phyloP scores from a whole-genome alignment of 2,113 vertebrate genomes.

The Chinchilla lanigera region DNA sequence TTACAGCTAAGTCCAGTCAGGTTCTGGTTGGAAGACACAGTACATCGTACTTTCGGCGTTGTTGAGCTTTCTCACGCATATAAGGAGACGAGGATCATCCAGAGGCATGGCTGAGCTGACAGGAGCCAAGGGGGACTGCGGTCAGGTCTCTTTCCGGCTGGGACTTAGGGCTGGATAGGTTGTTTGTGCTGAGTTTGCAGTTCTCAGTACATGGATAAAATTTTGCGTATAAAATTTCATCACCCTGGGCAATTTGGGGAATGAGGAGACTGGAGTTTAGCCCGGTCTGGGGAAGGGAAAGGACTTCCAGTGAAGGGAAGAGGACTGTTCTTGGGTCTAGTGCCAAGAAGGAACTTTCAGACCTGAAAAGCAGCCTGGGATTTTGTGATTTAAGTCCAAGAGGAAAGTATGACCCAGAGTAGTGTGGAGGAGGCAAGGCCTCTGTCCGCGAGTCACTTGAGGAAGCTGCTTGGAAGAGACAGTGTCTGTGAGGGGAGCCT shows the following conservation, averaged over 20 bases:
- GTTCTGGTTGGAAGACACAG: not conserved
- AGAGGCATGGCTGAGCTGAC: not conserved
- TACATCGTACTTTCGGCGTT: not conserved
- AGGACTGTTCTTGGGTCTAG: not conserved
- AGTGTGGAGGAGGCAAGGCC: not conserved
- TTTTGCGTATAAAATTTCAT: slow-evolving; percentile 22
- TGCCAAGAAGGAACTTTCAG: slow-evolving; percentile 5
- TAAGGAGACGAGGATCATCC: not conserved
- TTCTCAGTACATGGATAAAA: not conserved
- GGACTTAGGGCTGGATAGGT: not conserved
- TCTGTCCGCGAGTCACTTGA: not conserved
- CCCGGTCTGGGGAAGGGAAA: not conserved
- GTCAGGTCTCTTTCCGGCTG: not conserved
- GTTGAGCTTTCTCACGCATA: not conserved
- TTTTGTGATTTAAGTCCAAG: slow-evolving; percentile 39
- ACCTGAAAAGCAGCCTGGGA: not conserved
- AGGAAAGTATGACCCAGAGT: not conserved
- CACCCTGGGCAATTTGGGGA: not conserved
- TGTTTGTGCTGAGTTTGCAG: not conserved
- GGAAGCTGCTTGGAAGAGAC: slow-evolving; percentile 46
- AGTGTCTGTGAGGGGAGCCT: not conserved
- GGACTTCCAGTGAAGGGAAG: slow-evolving; percentile 11
- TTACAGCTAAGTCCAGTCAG: not conserved
- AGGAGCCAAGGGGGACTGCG: not conserved
- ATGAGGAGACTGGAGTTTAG: not conserved